Evolutionary conservation across 2,113 vertebrate species (phyloP), one percentile per base, ranked within the genome.

Genomic region (Mungos mungo): DNA sequence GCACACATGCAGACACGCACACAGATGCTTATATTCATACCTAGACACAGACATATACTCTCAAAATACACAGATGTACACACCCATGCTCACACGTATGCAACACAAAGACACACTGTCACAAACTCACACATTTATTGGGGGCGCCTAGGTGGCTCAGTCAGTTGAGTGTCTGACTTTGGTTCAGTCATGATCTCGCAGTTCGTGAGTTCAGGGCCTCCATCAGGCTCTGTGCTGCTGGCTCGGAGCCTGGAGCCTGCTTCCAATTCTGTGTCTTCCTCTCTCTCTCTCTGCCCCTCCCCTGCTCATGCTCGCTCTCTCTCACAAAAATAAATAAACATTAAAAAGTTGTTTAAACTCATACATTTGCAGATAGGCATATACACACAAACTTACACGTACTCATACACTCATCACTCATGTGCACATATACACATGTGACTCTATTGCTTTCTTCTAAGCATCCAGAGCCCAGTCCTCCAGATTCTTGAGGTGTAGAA

Each of bases 361-460:
- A 35, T 21, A 71, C 71, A 85, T 50, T 71, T 81, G 21, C 18
- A 87, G 50, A 50, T 45, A 88, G 13, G n/a, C 50, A 52, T 8
- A 9, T 6, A n/a, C 11, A 54, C 50, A 60, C 81, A 88, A 16
- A 89, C 15, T 79, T 21, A 69, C 45, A 77, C 38, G 65, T 21
- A 19, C 47, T 65, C 77, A 41, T 5, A 72, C 52, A 74, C 18
- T 72, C 79, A 80, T 6, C 76, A 94, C 29, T 69, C n/a, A 5
- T 60, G 38, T 41, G 11, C 29, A 88, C 29, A 41, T 19, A 31
- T 23, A 45, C 31, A 52, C 25, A 57, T 3, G 33, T 4, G 23
- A 47, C 47, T 94, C 74, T 74, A 5, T 29, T 89, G 68, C 47
- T 92, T 93, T 86, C 93, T 96, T 45, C 83, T 47, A 69, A 88